phyloP scores from a whole-genome alignment of 2,888 invertebrate species.

The Hetaerina titia region DNA sequence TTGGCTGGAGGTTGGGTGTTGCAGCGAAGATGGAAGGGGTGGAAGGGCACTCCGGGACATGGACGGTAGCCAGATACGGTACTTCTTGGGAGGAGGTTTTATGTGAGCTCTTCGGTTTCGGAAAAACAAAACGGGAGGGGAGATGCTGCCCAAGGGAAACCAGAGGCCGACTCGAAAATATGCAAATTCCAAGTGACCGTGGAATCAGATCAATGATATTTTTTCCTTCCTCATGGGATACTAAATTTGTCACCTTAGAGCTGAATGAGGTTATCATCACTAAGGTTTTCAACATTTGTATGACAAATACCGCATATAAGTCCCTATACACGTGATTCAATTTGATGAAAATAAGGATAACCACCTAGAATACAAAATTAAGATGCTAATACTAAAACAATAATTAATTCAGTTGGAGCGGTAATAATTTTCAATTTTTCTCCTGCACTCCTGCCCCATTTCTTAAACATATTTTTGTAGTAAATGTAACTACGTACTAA shows the following conservation, averaged over 20 bases:
- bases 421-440: too few relatives aligned
- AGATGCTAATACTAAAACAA: too few relatives aligned
- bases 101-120: not conserved
- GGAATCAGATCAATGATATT: not conserved
- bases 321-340: too few relatives aligned
- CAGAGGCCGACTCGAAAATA: not conserved
- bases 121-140: not conserved
- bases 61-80: slow-evolving; percentile 67
- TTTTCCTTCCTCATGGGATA: not conserved
- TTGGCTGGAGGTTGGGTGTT: not conserved
- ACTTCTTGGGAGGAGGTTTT: slow-evolving; percentile 2
- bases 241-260: not conserved
- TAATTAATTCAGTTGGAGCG: too few relatives aligned
- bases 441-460: too few relatives aligned
- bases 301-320: too few relatives aligned
- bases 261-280: too few relatives aligned
- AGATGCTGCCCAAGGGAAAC: not conserved
- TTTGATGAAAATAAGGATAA: too few relatives aligned
- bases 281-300: too few relatives aligned
- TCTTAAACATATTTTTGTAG: too few relatives aligned
- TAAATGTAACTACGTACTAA: too few relatives aligned
- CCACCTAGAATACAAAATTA: too few relatives aligned
- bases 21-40: not conserved
- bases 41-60: not conserved
- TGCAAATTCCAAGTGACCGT: not conserved